phyloP scores from a whole-genome alignment of 2,113 vertebrate genomes.

The Melierax canorus region DNA sequence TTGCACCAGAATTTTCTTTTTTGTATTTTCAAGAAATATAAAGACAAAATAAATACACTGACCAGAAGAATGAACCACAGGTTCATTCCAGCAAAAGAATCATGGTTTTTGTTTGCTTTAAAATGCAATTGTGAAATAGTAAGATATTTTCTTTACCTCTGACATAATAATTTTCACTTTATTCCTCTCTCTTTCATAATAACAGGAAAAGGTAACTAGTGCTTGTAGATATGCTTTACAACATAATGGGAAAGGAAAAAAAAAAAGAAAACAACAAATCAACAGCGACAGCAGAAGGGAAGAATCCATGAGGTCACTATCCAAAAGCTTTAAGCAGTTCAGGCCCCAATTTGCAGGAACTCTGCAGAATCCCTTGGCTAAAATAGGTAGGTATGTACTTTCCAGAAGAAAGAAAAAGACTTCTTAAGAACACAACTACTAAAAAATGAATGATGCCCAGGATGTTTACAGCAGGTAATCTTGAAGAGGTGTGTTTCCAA shows the following conservation, averaged over 20 bases:
- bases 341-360: neutral
- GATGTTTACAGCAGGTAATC: rapidly evolving
- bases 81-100: neutral
- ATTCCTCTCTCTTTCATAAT: neutral
- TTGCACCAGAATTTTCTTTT: neutral
- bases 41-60: neutral
- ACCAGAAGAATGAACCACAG: too few relatives aligned
- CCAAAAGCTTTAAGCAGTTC: neutral
- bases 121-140: neutral
- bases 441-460: neutral
- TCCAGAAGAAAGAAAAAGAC: neutral
- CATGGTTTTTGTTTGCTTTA: neutral
- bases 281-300: neutral
- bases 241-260: neutral
- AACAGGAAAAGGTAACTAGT: neutral
- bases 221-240: neutral
- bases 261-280: neutral
- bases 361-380: neutral
- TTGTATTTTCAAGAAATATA: neutral
- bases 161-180: neutral
- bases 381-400: neutral
- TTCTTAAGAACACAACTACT: neutral
- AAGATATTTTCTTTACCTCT: neutral
- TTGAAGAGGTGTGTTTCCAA: neutral
- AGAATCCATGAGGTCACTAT: neutral